Conservation (phyloP, 2,888 invertebrate species). For the Hyposoter dolosus region DNA sequence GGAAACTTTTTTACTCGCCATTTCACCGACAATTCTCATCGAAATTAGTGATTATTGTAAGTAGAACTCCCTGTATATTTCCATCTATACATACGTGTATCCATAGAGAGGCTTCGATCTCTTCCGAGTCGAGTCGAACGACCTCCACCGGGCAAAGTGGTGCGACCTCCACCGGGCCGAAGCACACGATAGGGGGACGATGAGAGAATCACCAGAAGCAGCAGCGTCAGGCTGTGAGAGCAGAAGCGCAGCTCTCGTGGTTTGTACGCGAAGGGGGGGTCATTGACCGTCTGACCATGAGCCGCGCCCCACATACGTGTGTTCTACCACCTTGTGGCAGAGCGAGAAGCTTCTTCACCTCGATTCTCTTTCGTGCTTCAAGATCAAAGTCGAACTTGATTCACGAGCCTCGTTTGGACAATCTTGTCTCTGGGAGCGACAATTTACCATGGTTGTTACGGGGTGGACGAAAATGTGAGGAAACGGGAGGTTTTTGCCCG, state of each 20-base stretch:
- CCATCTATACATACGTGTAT: not conserved
- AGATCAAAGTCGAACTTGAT: slow-evolving; percentile 78
- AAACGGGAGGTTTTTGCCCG: not conserved
- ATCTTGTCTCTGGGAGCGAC: not conserved
- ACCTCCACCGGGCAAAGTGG: slow-evolving; percentile 76
- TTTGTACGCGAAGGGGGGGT: slow-evolving; percentile 72
- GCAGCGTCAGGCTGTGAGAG: slow-evolving; percentile 71
- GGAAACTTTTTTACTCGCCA: not conserved
- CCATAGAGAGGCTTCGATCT: slow-evolving; percentile 56
- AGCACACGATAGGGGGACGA: slow-evolving; percentile 52
- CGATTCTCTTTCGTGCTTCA: slow-evolving; percentile 70
- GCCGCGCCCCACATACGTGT: slow-evolving; percentile 83
- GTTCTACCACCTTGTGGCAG: slow-evolving; percentile 67
- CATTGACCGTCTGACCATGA: slow-evolving; percentile 85
- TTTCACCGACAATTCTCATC: not conserved
- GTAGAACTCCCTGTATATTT: not conserved
- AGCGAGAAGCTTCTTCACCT: slow-evolving; percentile 60
- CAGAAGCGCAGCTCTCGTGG: slow-evolving; percentile 66
- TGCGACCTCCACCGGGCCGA: slow-evolving; percentile 67
- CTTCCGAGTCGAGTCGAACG: slow-evolving; percentile 75
- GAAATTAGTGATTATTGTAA: not conserved
- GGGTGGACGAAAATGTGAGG: not conserved
- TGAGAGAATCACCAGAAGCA: slow-evolving; percentile 63
- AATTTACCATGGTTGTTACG: not conserved
- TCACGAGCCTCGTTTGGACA: not conserved